phyloP scores from a whole-genome alignment of 2,888 invertebrate genomes.

The Isoperla grammatica region DNA sequence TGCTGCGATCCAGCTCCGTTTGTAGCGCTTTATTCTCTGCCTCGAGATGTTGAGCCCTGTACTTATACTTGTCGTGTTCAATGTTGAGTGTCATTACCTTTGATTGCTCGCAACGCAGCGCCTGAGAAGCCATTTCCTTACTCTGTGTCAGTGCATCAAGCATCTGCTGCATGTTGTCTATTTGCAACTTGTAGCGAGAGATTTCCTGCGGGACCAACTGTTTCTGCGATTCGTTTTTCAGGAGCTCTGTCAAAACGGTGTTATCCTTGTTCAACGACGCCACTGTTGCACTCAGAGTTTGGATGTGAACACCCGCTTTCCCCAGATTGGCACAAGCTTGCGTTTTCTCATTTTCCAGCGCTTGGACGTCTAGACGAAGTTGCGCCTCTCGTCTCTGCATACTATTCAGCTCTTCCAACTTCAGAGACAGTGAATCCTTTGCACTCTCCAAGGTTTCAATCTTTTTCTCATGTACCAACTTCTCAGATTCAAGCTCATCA shows the following conservation, averaged over 20 bases:
- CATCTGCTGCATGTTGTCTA: conserved; percentile 25
- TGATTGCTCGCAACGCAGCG: conserved; percentile 18
- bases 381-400: conserved; percentile 21
- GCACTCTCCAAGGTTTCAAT: not conserved
- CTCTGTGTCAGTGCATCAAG: conserved; percentile 23
- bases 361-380: conserved; percentile 23
- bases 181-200: conserved; percentile 1
- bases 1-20: not conserved
- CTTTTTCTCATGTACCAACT: not conserved
- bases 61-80: conserved; percentile 2
- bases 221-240: not conserved
- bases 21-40: not conserved
- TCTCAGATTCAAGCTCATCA: not conserved
- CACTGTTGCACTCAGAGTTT: conserved; percentile 24
- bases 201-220: not conserved
- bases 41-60: not conserved
- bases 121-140: conserved; percentile 27
- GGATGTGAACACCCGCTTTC: conserved; percentile 22
- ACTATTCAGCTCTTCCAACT: conserved; percentile 17
- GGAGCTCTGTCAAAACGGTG: not conserved
- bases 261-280: conserved; percentile 14
- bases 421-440: conserved; percentile 16
- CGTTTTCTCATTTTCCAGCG: conserved; percentile 21
- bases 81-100: conserved; percentile 16
- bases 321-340: conserved; percentile 17